phyloP scores from a whole-genome alignment of 2,797 vertebrate genomes.

The Mus caroli region DNA sequence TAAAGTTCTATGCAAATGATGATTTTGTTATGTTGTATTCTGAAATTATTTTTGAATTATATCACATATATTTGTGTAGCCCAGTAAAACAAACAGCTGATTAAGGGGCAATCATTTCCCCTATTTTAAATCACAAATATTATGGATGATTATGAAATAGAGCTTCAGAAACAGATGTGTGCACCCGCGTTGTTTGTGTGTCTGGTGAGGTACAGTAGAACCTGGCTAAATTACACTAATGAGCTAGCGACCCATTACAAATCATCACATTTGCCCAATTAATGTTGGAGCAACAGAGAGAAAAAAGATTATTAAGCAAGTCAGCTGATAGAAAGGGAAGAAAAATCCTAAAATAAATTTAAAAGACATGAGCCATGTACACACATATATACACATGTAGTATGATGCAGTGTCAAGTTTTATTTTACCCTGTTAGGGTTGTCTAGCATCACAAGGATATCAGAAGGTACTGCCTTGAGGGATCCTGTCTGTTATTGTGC shows the following conservation, averaged over 20 bases:
- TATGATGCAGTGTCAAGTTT: neutral
- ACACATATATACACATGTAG: neutral
- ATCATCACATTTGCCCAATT: conserved; percentile 76
- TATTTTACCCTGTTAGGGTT: neutral
- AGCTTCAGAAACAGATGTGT: conserved; percentile 50
- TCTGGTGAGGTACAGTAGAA: conserved; percentile 70
- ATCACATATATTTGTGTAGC: conserved; percentile 62
- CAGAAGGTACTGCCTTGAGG: neutral
- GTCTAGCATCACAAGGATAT: neutral
- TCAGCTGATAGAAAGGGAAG: conserved; percentile 9
- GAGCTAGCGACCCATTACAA: conserved; percentile 75
- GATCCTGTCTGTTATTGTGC: neutral
- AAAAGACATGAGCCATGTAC: neutral
- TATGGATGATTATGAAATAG: conserved; percentile 59
- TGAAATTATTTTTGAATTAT: conserved; percentile 67
- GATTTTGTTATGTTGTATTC: conserved; percentile 62
- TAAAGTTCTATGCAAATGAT: conserved; percentile 58
- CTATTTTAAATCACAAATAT: conserved; percentile 75
- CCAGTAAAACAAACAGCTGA: conserved; percentile 68
- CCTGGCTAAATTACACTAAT: conserved; percentile 76
- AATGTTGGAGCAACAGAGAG: conserved; percentile 46
- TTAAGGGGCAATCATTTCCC: conserved; percentile 72
- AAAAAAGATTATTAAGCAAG: conserved; percentile 47
- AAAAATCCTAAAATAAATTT: neutral
- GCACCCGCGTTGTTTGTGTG: neutral